phyloP scores from a whole-genome alignment of 2,888 invertebrate genomes.

The Leptopilina drosophilae region DNA sequence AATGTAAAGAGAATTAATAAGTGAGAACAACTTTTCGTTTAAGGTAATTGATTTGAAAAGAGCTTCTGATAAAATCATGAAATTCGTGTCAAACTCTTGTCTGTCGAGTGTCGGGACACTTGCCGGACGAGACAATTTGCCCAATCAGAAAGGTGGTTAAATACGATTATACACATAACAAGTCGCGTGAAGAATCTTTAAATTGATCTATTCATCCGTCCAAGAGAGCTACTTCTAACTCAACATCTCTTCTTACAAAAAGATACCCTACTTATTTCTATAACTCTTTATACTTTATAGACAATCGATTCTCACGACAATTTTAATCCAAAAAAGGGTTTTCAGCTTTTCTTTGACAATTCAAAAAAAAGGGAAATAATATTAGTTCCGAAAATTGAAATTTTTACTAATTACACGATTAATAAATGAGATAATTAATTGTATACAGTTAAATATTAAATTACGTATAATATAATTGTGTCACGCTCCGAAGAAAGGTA shows the following conservation, averaged over 20 bases:
- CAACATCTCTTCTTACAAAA: neutral
- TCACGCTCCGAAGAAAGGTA: too few relatives aligned
- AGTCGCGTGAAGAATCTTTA: conserved; percentile 62
- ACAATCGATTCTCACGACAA: conserved; percentile 37
- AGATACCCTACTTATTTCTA: neutral
- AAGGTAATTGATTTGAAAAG: conserved; percentile 46
- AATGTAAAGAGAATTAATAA: neutral
- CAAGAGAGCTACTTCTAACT: conserved; percentile 59
- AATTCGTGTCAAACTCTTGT: conserved; percentile 49
- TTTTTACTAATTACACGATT: neutral
- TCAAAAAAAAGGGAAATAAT: neutral
- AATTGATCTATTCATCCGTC: conserved; percentile 70
- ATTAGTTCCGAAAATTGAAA: neutral
- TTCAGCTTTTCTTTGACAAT: neutral
- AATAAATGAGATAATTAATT: neutral
- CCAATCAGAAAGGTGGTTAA: conserved; percentile 75
- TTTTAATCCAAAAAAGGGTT: neutral
- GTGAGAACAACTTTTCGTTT: conserved; percentile 5
- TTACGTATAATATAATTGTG: too few relatives aligned
- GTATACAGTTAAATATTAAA: too few relatives aligned
- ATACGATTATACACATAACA: conserved; percentile 61
- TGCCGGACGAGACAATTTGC: conserved; percentile 76
- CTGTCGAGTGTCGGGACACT: conserved; percentile 57
- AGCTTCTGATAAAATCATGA: conserved; percentile 49
- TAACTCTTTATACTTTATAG: neutral